These are phyloP conservation scores for Zaprionus inermis DNA, from an alignment of 1,140 invertebrate species.

Conservation along the genomic window DNA sequence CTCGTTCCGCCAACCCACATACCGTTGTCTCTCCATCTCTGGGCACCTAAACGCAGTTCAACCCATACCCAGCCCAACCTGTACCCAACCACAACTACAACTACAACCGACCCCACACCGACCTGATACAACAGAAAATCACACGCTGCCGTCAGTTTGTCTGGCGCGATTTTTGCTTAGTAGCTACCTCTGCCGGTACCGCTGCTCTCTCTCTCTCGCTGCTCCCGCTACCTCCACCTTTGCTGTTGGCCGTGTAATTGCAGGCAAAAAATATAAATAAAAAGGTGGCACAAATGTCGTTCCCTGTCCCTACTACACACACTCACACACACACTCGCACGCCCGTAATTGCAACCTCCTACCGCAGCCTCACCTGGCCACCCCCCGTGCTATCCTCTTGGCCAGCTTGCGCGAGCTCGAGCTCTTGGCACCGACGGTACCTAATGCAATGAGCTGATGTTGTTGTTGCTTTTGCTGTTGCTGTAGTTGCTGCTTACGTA, in stretches of 20 bases:
- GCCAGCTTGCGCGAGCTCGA: constrained; percentile 28
- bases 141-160: constrained; percentile 78
- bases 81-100: neutral
- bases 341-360: neutral
- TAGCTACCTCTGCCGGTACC: constrained; percentile 40
- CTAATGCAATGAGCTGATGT: constrained; percentile 49
- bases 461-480: constrained; percentile 35
- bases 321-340: constrained; percentile 1
- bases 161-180: constrained; percentile 75
- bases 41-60: no score
- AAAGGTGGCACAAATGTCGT: constrained; percentile 78
- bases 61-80: neutral
- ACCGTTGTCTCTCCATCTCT: neutral
- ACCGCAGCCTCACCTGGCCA: neutral
- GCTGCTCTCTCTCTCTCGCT: constrained; percentile 11
- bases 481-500: constrained; percentile 65
- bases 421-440: constrained; percentile 50
- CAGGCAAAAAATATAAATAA: constrained; percentile 56
- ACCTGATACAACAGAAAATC: constrained; percentile 60
- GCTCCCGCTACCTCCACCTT: constrained; percentile 34
- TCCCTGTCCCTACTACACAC: constrained; percentile 37
- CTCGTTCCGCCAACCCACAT: neutral
- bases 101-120: constrained; percentile 13
- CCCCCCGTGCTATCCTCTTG: neutral
- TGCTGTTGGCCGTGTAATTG: constrained; percentile 71